Percentiles rank a stretch among this genome's conserved stretches.
These are phyloP conservation scores for Epicauta chinensis DNA, from an alignment of 1,140 invertebrate genomes.

Conservation along the genomic window DNA sequence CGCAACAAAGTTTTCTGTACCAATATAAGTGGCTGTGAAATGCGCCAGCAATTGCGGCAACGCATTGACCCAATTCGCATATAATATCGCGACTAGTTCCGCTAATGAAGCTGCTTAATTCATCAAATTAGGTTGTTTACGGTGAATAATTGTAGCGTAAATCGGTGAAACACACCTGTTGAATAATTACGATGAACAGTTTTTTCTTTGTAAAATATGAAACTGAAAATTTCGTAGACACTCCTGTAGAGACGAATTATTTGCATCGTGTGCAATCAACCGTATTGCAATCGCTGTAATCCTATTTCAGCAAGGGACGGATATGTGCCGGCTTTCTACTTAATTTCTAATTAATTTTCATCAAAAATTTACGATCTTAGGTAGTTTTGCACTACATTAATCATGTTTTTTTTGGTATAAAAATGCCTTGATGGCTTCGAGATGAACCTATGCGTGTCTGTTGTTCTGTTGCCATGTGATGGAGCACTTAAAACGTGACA, in stretches of 20 bases:
- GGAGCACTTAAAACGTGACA: too few species aligned
- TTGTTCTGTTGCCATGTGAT: background rate
- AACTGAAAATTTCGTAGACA: background rate
- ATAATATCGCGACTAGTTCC: too few species aligned
- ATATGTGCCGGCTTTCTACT: too few species aligned
- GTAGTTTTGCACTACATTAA: background rate
- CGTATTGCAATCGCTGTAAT: background rate
- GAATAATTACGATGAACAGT: too few species aligned
- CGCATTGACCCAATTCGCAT: too few species aligned
- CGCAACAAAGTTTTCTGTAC: too few species aligned
- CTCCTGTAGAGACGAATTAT: background rate
- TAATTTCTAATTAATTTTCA: background rate
- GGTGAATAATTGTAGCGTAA: background rate
- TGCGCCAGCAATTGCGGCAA: too few species aligned
- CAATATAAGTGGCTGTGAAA: too few species aligned
- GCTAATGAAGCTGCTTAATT: background rate
- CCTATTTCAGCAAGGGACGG: too few species aligned
- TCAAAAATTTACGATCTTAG: constrained; percentile 3
- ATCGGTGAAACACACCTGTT: background rate
- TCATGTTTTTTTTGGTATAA: too few species aligned
- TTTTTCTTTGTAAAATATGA: too few species aligned
- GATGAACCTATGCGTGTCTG: background rate
- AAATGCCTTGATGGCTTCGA: background rate
- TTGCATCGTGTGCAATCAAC: background rate
- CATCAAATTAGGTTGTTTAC: background rate